phyloP scores from a whole-genome alignment of 2,888 invertebrate genomes.

The Hydropsyche betteni region DNA sequence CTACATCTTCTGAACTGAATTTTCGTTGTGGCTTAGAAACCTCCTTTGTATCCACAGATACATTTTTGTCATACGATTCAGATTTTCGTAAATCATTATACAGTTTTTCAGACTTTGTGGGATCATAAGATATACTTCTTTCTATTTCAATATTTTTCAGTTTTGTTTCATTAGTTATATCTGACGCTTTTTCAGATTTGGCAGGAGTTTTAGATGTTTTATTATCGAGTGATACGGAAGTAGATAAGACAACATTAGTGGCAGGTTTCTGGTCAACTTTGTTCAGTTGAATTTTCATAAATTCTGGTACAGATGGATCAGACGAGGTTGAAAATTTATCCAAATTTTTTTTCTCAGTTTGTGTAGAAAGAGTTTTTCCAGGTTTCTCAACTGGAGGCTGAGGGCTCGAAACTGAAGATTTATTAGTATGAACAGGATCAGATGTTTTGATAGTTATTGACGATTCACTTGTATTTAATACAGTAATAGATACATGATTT shows the following conservation, averaged over 20 bases:
- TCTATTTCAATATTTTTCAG: conserved; percentile 39
- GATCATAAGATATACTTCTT: conserved; percentile 49
- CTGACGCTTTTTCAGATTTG: conserved; percentile 42
- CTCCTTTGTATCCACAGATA: conserved; percentile 44
- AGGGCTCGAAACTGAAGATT: not conserved
- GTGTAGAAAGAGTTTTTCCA: conserved; percentile 18
- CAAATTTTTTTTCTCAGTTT: conserved; percentile 54
- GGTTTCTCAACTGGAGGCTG: conserved; percentile 39
- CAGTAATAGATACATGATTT: conserved; percentile 49
- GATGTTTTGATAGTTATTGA: conserved; percentile 8
- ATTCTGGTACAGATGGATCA: conserved; percentile 68
- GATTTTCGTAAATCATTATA: conserved; percentile 44
- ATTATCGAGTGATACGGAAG: conserved; percentile 67
- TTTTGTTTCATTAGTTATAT: conserved; percentile 12
- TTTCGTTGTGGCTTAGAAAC: conserved; percentile 55
- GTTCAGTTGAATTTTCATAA: conserved; percentile 75
- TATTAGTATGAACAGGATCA: not conserved
- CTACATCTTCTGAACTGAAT: conserved; percentile 61
- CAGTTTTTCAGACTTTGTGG: conserved; percentile 46
- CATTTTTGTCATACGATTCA: conserved; percentile 46
- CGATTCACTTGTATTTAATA: conserved; percentile 35
- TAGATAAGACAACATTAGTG: conserved; percentile 73
- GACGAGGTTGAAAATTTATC: conserved; percentile 58
- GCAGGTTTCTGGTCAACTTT: conserved; percentile 72
- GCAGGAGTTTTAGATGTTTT: conserved; percentile 38